Base-by-base conservation (phyloP, 2,888 invertebrate species). In the Oscheius onirici region DNA sequence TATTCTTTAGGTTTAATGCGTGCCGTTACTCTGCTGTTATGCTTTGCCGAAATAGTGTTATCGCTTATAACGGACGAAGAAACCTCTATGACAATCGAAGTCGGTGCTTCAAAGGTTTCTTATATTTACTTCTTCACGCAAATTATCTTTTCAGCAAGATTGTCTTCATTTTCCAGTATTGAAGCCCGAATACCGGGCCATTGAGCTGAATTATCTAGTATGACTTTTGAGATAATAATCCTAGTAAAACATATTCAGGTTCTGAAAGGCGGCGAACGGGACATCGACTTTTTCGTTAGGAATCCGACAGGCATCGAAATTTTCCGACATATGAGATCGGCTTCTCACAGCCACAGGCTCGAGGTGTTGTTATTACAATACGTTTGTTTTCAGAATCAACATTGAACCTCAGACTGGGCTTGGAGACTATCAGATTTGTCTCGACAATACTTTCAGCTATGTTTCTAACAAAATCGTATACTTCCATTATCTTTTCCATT, bases 401-500 rank as follows among this genome's bases (percentile, higher is more conserved):
- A 55, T 72, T 57, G 72, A 72, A 17, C 34, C 58, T n/a, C 43
- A 28, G 28, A 51, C 60, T 20, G 67, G 44, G 1, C 41, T 52
- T 24, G 69, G 68, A n/a, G 72, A 72, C 28, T 72, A 69, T 17
- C 10, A 13, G 15, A 41, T 74, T 22, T 74, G 74, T 49, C 52
- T 74, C n/a, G 74, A 74, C 40, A 74, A 74, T 54, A 58, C 60
- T 15, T 71, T 72, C 46, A 74, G 74, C 40, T 55, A 55, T 17
- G 54, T 58, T n/a, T 61, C 71, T 17, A 41, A 49, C n/a, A 74
- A 74, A 72, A 61, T 61, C 22, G 74, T 74, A 17, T 28, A 66
- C 41, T 54, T 40, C 34, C 6, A n/a, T 17, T 41, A 8, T n/a
- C 17, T 1, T 10, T 10, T 3, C 22, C 43, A n/a, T 11, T 43